Base-by-base conservation (phyloP, 2,888 invertebrate genomes). In the Ethmia dodecea region DNA sequence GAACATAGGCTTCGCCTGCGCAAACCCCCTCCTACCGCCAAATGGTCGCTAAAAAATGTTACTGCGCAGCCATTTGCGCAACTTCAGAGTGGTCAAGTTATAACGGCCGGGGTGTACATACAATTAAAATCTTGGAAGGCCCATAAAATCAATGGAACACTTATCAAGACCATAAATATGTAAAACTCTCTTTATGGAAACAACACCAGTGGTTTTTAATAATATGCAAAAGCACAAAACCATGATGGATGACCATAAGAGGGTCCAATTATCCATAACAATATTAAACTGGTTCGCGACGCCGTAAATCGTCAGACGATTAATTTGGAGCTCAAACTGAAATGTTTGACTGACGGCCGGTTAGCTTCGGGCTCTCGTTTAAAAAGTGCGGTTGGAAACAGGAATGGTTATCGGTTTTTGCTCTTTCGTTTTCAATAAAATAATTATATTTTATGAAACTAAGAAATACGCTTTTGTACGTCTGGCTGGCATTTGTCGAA, bases 261-360 rank as follows among this genome's bases (percentile, higher is more conserved):
- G 46, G 44, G 33, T 41, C 53, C 64, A 62, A 62, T 68, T 64
- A 65, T 36, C 45, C 38, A 37, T 46, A 36, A 47, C 42, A 40
- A 43, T 44, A 28, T 16, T 20, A 14, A 12, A 33, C 34, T 35
- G 31, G 35, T 28, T 25, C 13, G 20, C 13, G 16, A 43, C 42
- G 36, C 51, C 45, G 50, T 64, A 71, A 69, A 73, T 73, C 55
- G 59, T 55, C 41, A 35, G 45, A 38, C 65, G 67, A 70, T 78
- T 75, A 75, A 68, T 72, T 57, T 64, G 65, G 55, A 49, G 51
- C 50, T 69, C 60, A 52, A 71, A 69, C 59, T 59, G 64, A 67
- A 45, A 38, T 24, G 38, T 56, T 46, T 56, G 63, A 30, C 20
- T 20, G 30, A 30, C 20, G 20, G 20, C 30, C 13, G 30, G 20